Evolutionary conservation across 2,113 vertebrate species (phyloP).

Genomic region (Perccottus glenii): DNA sequence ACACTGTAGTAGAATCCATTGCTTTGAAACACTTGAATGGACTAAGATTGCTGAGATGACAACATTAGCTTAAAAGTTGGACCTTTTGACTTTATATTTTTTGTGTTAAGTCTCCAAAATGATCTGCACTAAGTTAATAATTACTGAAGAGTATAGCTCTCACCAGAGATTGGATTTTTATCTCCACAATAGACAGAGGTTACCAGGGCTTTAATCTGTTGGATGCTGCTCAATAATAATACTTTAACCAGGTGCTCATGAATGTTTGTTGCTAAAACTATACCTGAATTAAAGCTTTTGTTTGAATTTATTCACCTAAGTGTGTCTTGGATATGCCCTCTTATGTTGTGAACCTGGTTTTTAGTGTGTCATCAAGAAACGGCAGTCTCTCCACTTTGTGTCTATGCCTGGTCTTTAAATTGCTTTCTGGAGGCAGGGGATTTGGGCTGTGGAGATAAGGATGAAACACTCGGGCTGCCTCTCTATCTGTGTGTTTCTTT

Average conservation of each 20-base stretch:
- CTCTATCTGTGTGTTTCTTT: constrained; percentile 45
- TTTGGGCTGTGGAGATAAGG: constrained; percentile 65
- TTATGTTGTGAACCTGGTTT: constrained; percentile 23
- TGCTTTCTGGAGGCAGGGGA: constrained; percentile 69
- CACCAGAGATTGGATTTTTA: too few species aligned
- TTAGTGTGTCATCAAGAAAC: constrained; percentile 28
- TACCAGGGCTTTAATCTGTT: not conserved
- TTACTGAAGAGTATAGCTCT: too few species aligned
- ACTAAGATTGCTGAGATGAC: too few species aligned
- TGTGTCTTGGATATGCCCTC: constrained; percentile 7
- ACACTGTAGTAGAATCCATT: too few species aligned
- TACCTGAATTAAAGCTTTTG: not conserved
- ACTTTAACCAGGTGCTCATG: not conserved
- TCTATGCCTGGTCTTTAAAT: constrained; percentile 65
- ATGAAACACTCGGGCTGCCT: constrained; percentile 51
- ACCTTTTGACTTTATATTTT: too few species aligned
- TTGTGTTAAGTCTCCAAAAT: too few species aligned
- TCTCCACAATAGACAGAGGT: not conserved
- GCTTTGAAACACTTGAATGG: too few species aligned
- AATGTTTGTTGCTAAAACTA: not conserved
- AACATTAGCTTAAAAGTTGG: too few species aligned
- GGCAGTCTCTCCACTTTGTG: constrained; percentile 22
- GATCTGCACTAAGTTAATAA: too few species aligned
- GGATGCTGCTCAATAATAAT: not conserved
- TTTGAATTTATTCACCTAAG: not conserved